Base-by-base conservation (phyloP, 2,797 vertebrate genomes). In the Peromyscus eremicus region DNA sequence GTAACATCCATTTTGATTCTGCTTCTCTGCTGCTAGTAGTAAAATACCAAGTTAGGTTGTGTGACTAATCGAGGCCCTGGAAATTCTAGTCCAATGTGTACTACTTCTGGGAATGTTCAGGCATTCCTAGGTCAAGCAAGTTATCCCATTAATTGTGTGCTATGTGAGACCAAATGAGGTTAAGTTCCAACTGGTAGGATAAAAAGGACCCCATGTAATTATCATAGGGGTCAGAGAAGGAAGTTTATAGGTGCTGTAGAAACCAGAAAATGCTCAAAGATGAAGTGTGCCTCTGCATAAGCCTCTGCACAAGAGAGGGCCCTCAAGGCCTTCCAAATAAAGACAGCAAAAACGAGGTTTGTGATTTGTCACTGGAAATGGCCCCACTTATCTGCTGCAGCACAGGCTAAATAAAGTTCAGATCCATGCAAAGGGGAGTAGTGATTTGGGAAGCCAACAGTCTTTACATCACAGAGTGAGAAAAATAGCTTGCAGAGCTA, bases 401-500 rank as follows among this genome's bases (percentile, higher is more conserved):
- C 37, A 37, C 8, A 37, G 79, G 77, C 32, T 25, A 23, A 76
- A 62, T 52, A 52, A 52, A 52, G 7, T 91, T 91, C 73, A 82
- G 70, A 76, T 77, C 52, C 49, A 91, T 32, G 57, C 25, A n/a
- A 92, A 92, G 66, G 64, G 76, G 40, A 55, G 19, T 91, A 64
- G 62, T 79, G 62, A 80, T 80, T 46, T 84, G 46, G 57, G 37
- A 87, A 77, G 76, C 55, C 73, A 89, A 86, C 32, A 80, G 55
- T 83, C 79, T 13, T 94, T 88, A 25, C 32, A 80, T 55, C 12
- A 21, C 32, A 19, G 82, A 96, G 27, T 62, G 25, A 94, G 46
- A 80, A 94, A 64, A 64, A 73, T 62, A 84, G 43, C 91, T 94
- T 95, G 64, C 89, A 92, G 79, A 95, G 49, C 76, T 71, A 82